Evolutionary conservation across 2,888 invertebrate genomes (phyloP), one percentile per base, ranked within the genome.

Genomic region (Diarsia rubi): DNA sequence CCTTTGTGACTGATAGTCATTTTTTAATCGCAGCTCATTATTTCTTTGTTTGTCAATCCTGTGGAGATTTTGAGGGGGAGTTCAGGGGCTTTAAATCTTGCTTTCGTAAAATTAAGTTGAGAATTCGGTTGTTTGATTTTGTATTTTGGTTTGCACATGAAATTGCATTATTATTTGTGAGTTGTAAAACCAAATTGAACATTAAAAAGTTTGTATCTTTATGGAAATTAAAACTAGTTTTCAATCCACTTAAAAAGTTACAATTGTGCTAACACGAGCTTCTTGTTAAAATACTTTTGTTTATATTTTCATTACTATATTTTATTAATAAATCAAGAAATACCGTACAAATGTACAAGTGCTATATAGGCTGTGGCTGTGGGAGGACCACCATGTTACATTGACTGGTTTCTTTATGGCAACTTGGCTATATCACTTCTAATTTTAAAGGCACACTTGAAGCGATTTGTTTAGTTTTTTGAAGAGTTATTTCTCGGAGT

Each of bases 1-100:
- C 93, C 93, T 95, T 95, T 92, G 91, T 94, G 93, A 94, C 93
- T 76, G 86, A 84, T 92, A 92, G 93, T 93, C 94, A 93, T 92
- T 94, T 94, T 93, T 93, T 92, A 93, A 95, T 94, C 90, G 92
- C 87, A 82, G 90, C 85, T 92, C 88, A 92, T 93, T 92, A 92
- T 92, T 89, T 81, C 75, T 85, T 91, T 91, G 89, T 92, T 89
- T 90, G 83, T 83, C 44, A 65, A 83, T 84, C 81, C 69, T 66
- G 73, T 84, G 65, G 74, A 70, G 82, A 75, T 72, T 77, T 71
- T 80, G 6, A 70, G 78, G 73, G 76, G 57, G 62, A 82, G 63
- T 85, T 16, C 14, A 16, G 37, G 27, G 27, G 47, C 16, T 47
- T 60, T 60, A 52, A 64, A 24, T 31, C 57, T 24, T 27, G 54